These are phyloP conservation scores for Heliconius cydno DNA, from an alignment of 2,888 invertebrate species.

Conservation along the genomic window DNA sequence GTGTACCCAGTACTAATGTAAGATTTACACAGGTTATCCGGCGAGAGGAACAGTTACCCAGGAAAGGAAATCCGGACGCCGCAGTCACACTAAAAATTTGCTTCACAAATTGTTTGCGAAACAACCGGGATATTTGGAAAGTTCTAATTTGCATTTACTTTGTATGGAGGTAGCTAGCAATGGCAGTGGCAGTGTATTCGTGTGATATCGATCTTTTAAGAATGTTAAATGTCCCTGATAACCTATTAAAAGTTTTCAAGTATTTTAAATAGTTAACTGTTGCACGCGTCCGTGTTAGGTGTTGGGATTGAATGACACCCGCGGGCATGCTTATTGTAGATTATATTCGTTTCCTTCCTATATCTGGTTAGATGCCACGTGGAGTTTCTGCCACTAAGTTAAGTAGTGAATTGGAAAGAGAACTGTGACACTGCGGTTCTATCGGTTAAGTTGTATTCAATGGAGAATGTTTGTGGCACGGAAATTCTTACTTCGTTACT, in stretches of 20 bases:
- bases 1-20: constrained; percentile 71
- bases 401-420: too few relatives aligned
- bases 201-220: constrained; percentile 38
- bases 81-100: constrained; percentile 69
- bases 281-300: background rate
- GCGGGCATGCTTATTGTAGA: background rate
- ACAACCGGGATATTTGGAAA: constrained; percentile 49
- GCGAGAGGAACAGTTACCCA: constrained; percentile 66
- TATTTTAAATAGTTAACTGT: constrained; percentile 26
- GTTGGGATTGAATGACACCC: background rate
- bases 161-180: background rate
- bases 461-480: too few relatives aligned
- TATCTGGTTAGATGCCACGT: background rate
- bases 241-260: constrained; percentile 25
- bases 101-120: constrained; percentile 64
- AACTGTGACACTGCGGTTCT: too few relatives aligned
- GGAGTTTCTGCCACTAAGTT: background rate
- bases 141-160: constrained; percentile 46
- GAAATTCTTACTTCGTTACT: too few relatives aligned
- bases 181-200: constrained; percentile 7
- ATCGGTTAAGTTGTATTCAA: too few relatives aligned
- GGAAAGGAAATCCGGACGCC: constrained; percentile 66
- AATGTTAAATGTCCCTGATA: constrained; percentile 28
- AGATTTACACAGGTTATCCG: constrained; percentile 81
- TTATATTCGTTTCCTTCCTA: background rate